These are phyloP conservation scores for Psilopogon haemacephalus DNA, from an alignment of 2,113 vertebrate genomes.

Conservation along the genomic window DNA sequence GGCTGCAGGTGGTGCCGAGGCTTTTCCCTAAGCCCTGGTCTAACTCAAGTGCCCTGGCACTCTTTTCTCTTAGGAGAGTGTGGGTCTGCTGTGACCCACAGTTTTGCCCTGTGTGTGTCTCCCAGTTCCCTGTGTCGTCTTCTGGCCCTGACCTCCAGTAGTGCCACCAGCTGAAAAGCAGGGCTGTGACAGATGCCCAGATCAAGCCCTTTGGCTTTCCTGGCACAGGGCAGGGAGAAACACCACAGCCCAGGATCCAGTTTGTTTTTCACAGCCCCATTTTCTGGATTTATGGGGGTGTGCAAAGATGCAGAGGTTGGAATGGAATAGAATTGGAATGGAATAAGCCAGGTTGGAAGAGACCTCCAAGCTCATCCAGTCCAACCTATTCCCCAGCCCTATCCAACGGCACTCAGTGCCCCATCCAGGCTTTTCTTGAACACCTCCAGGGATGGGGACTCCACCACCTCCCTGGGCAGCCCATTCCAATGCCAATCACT, in stretches of 20 bases:
- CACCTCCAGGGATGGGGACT: no score
- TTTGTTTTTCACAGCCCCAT: not conserved
- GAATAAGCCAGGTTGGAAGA: no score
- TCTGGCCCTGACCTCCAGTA: rapidly evolving
- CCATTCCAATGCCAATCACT: no score
- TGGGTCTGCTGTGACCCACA: not conserved
- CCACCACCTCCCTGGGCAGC: no score
- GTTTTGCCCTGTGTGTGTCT: not conserved
- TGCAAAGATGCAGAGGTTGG: not conserved
- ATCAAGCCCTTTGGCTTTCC: not conserved
- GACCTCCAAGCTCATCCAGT: no score
- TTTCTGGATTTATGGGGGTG: not conserved
- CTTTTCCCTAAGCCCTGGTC: not conserved
- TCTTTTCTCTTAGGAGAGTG: not conserved
- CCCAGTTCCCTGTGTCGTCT: not conserved
- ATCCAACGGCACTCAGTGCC: no score
- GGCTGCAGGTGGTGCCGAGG: not conserved
- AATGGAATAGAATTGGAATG: no score
- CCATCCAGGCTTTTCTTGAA: no score
- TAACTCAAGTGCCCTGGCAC: not conserved
- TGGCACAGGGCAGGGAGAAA: not conserved
- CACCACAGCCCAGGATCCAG: rapidly evolving
- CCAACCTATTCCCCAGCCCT: no score
- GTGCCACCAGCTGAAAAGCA: not conserved
- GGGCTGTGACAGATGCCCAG: not conserved